Percentiles rank a stretch among this genome's conserved stretches.
These are phyloP conservation scores for Kryphioiulus occultus DNA, from an alignment of 2,888 invertebrate species.

Conservation along the genomic window DNA sequence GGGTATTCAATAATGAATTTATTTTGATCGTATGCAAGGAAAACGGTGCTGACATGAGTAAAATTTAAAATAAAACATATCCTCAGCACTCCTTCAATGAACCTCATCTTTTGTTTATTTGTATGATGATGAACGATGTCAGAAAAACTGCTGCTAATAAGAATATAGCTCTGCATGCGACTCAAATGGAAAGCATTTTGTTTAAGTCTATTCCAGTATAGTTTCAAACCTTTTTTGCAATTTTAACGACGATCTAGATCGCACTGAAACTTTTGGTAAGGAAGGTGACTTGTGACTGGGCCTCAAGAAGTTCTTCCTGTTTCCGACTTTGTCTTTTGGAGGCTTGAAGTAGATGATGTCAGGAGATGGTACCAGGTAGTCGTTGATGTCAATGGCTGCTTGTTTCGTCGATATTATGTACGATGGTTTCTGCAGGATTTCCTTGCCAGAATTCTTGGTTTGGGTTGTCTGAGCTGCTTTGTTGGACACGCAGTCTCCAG, in stretches of 20 bases:
- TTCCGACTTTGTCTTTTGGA: slow-evolving; percentile 7
- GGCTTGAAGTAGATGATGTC: slow-evolving; percentile 48
- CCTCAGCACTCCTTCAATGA: not conserved
- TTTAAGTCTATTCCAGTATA: not conserved
- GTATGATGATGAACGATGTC: not conserved
- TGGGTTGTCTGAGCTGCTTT: slow-evolving; percentile 43
- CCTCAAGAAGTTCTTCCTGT: slow-evolving; percentile 2
- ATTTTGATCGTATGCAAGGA: too few relatives aligned
- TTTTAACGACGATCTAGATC: slow-evolving; percentile 52
- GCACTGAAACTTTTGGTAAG: slow-evolving; percentile 52
- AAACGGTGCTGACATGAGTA: too few relatives aligned
- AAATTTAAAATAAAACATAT: not conserved
- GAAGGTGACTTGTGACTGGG: slow-evolving; percentile 51
- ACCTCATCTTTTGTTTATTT: not conserved
- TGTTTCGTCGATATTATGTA: not conserved
- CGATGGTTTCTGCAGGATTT: slow-evolving; percentile 32
- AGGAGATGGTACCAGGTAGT: slow-evolving; percentile 39
- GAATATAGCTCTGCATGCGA: not conserved
- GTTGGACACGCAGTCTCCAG: slow-evolving; percentile 6
- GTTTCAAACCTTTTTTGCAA: slow-evolving; percentile 45
- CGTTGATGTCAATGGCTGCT: slow-evolving; percentile 29
- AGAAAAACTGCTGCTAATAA: not conserved
- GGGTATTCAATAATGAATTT: too few relatives aligned
- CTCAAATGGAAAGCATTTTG: not conserved
- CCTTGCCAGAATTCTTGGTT: not conserved